A percentile compares a stretch with the other conserved stretches of the same genome.
phyloP scores from a whole-genome alignment of 23 tunicate species.

The Phallusia fumigata region DNA sequence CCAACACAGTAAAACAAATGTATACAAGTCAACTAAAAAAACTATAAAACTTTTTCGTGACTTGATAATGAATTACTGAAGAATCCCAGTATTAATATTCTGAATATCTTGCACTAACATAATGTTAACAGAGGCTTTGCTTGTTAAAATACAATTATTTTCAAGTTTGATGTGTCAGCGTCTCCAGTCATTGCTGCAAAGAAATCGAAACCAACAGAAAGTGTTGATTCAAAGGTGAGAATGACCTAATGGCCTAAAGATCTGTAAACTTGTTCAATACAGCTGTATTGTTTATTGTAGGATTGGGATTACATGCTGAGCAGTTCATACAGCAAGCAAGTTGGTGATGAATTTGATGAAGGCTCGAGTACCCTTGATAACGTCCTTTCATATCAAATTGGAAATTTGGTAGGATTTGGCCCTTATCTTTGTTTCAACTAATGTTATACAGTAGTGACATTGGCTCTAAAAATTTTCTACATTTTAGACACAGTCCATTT shows the following conservation, averaged over 20 bases:
- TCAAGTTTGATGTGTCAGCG: constrained; percentile 69
- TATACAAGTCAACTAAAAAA: too few relatives aligned
- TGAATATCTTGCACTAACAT: too few relatives aligned
- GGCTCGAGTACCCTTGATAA: neutral
- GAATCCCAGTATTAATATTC: too few relatives aligned
- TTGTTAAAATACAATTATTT: too few relatives aligned
- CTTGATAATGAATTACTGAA: too few relatives aligned
- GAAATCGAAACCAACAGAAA: constrained; percentile 48
- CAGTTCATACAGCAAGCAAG: constrained; percentile 41
- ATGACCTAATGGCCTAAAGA: too few relatives aligned
- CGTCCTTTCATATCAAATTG: constrained; percentile 1
- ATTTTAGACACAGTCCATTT: constrained; percentile 35
- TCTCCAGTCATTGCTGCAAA: constrained; percentile 88
- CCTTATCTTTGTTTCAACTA: neutral
- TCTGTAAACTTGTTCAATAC: too few relatives aligned
- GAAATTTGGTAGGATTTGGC: constrained; percentile 4
- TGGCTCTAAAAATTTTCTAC: neutral
- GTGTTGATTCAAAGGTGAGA: neutral
- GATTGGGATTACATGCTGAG: constrained; percentile 70
- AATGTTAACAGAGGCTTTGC: too few relatives aligned
- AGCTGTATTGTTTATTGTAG: too few relatives aligned
- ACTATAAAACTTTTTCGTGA: too few relatives aligned
- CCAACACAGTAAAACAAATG: too few relatives aligned
- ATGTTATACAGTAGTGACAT: too few relatives aligned
- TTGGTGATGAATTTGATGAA: neutral